Percentiles rank a stretch among this genome's conserved stretches.
Evolutionary conservation across 1,140 invertebrate genomes (phyloP).

Genomic region (Trypoxylus dichotomus): DNA sequence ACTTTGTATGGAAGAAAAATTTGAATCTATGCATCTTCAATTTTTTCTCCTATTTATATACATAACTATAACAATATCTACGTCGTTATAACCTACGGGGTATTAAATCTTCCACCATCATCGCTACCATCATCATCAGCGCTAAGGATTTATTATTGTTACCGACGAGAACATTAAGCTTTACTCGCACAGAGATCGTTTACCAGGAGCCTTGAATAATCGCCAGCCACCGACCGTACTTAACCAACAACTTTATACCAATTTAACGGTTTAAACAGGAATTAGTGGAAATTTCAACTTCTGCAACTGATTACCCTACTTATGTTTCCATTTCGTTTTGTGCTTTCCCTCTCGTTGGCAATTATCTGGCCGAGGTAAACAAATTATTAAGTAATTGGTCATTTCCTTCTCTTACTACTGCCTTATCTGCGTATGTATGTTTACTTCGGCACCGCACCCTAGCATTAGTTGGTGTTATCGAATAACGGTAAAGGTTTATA

Average conservation of each 20-base stretch:
- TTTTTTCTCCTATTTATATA: too few relatives aligned
- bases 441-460: too few relatives aligned
- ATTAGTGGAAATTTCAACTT: constrained; percentile 28
- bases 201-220: constrained; percentile 22
- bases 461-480: too few relatives aligned
- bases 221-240: constrained; percentile 21
- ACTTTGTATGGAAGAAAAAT: too few relatives aligned
- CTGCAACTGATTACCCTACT: constrained; percentile 14
- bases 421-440: too few relatives aligned
- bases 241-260: constrained; percentile 29
- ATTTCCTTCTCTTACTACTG: not conserved
- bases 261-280: constrained; percentile 32
- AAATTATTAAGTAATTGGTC: constrained; percentile 19
- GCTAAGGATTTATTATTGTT: not conserved
- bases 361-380: not conserved
- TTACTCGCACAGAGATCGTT: constrained; percentile 20
- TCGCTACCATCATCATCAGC: not conserved
- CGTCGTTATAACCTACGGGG: not conserved
- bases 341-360: not conserved
- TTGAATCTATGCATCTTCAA: too few relatives aligned
- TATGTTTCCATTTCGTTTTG: constrained; percentile 28
- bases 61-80: too few relatives aligned
- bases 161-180: not conserved
- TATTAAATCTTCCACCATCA: constrained; percentile 20
- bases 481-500: too few relatives aligned